phyloP scores from a whole-genome alignment of 1,140 invertebrate genomes.

The Drosophila rufa region DNA sequence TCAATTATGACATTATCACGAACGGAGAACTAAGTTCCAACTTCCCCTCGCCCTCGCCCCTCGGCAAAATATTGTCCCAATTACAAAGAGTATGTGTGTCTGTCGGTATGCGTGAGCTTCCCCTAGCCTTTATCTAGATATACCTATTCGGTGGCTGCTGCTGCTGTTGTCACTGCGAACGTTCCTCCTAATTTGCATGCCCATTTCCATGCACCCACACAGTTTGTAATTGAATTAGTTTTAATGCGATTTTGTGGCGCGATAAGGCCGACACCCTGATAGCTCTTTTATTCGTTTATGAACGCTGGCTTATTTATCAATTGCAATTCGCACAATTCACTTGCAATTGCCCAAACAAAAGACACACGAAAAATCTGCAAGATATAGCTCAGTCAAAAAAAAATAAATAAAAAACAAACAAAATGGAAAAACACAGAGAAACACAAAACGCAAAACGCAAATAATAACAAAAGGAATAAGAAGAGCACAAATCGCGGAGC shows the following conservation, averaged over 20 bases:
- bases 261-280: slow-evolving; percentile 53
- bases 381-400: slow-evolving; percentile 13
- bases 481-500: slow-evolving; percentile 52
- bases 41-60: slow-evolving; percentile 20
- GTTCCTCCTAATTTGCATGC: slow-evolving; percentile 56
- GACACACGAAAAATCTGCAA: slow-evolving; percentile 13
- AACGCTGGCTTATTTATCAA: slow-evolving; percentile 43
- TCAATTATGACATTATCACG: slow-evolving; percentile 62
- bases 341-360: slow-evolving; percentile 44
- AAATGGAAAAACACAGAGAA: slow-evolving; percentile 1
- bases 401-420: not conserved
- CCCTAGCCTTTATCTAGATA: slow-evolving; percentile 32
- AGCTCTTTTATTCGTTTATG: slow-evolving; percentile 41
- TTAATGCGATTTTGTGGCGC: slow-evolving; percentile 62
- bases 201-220: slow-evolving; percentile 39
- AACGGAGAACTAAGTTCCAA: slow-evolving; percentile 38
- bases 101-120: slow-evolving; percentile 7
- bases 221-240: slow-evolving; percentile 78
- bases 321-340: slow-evolving; percentile 64
- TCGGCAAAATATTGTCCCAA: slow-evolving; percentile 61
- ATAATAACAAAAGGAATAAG: slow-evolving; percentile 17
- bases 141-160: slow-evolving; percentile 5
- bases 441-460: slow-evolving; percentile 27
- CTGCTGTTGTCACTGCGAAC: slow-evolving; percentile 4
- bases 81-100: slow-evolving; percentile 30